phyloP scores from a whole-genome alignment of 2,113 vertebrate genomes.

The Pagrus major region DNA sequence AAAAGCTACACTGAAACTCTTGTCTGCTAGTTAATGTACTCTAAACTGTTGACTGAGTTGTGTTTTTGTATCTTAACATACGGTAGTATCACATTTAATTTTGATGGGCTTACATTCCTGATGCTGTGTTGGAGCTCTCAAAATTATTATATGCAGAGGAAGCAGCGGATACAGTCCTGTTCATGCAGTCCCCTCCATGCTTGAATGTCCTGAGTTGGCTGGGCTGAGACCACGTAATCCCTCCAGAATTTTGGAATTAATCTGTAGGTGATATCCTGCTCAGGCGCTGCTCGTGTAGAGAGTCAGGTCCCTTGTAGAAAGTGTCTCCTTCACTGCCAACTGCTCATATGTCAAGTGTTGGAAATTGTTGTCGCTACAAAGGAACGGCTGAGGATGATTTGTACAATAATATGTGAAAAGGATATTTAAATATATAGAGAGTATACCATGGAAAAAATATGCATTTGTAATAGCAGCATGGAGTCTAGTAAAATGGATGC shows the following conservation, averaged over 20 bases:
- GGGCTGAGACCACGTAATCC: constrained; percentile 31
- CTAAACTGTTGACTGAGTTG: background rate
- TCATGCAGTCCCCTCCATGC: constrained; percentile 9
- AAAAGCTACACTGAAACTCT: background rate
- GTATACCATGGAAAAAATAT: too few relatives aligned
- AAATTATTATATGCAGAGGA: background rate
- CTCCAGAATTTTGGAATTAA: constrained; percentile 30
- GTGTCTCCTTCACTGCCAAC: background rate
- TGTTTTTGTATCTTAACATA: too few relatives aligned
- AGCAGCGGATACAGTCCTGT: background rate
- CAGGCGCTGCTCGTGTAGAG: constrained; percentile 10
- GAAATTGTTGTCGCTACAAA: background rate
- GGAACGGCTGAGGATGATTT: too few relatives aligned
- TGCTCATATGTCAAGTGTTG: background rate
- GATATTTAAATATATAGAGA: too few relatives aligned
- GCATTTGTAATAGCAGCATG: too few relatives aligned
- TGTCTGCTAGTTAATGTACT: background rate
- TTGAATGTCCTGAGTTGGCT: constrained; percentile 17
- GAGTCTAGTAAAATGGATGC: background rate
- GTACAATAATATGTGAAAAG: background rate
- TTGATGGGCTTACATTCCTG: background rate
- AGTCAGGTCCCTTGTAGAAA: background rate
- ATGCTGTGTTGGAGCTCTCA: background rate
- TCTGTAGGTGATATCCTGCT: constrained; percentile 40
- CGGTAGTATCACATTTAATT: too few relatives aligned